Evolutionary conservation across 2,113 vertebrate genomes (phyloP).

Genomic region (Corynorhinus townsendii): DNA sequence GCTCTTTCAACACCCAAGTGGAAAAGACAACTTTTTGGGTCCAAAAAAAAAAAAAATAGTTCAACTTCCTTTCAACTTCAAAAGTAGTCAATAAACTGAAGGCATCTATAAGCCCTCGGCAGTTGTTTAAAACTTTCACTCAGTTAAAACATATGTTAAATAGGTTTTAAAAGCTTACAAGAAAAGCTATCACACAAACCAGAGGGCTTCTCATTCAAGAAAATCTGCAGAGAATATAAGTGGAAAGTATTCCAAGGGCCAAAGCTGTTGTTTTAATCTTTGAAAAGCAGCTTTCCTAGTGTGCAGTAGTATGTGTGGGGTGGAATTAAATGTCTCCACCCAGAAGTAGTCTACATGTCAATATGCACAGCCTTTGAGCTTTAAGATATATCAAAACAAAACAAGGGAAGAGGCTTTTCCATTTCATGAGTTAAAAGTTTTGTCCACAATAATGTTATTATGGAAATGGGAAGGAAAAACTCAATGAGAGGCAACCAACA

Average conservation of each 20-base stretch:
- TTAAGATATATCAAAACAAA: background rate
- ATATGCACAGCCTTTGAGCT: background rate
- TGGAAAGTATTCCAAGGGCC: background rate
- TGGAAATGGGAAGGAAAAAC: background rate
- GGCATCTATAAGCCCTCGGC: background rate
- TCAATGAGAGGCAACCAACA: background rate
- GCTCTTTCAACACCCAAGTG: conserved; percentile 72
- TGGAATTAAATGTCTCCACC: background rate
- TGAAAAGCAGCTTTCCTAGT: background rate
- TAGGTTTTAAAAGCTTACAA: background rate
- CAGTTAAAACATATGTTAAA: conserved; percentile 36
- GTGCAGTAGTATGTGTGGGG: background rate
- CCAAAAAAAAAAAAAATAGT: conserved; percentile 56
- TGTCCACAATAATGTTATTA: background rate
- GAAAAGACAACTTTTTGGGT: conserved; percentile 67
- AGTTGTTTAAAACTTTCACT: conserved; percentile 38
- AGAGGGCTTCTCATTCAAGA: background rate
- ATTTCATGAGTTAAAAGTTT: background rate
- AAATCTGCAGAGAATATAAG: conserved; percentile 12
- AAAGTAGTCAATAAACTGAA: conserved; percentile 27
- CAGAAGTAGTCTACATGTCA: background rate
- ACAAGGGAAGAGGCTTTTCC: background rate
- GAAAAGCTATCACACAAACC: conserved; percentile 6
- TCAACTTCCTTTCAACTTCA: conserved; percentile 59
- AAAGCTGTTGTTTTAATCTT: background rate